Conservation (phyloP, 2,888 invertebrate genomes). For the Brachypalpus laphriformis region DNA sequence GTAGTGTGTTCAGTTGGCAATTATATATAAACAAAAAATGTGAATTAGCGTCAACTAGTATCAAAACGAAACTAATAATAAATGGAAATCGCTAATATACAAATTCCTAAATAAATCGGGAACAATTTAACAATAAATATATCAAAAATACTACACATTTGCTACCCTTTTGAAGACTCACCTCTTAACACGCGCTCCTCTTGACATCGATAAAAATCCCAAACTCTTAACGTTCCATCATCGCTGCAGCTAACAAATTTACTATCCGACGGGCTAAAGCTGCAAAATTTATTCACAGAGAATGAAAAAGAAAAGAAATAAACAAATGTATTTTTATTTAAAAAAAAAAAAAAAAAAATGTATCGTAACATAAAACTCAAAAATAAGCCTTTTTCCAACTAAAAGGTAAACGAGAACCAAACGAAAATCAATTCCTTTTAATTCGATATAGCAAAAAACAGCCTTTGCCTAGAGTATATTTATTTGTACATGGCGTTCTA, state of each 20-base stretch:
- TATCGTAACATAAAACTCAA: conserved; percentile 9
- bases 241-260: conserved; percentile 99
- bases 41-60: too few relatives aligned
- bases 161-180: conserved; percentile 78
- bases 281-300: conserved; percentile 81
- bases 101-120: too few relatives aligned
- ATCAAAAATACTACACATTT: neutral
- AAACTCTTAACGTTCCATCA: conserved; percentile 98
- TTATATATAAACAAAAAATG: too few relatives aligned
- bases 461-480: neutral
- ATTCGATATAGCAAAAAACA: neutral
- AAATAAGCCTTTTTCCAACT: conserved; percentile 17
- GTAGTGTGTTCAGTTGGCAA: too few relatives aligned
- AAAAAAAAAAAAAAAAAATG: conserved; percentile 23
- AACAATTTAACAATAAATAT: neutral
- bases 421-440: neutral
- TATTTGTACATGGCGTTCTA: too few relatives aligned
- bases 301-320: conserved; percentile 74
- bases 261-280: conserved; percentile 99
- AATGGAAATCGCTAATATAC: too few relatives aligned
- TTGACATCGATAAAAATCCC: conserved; percentile 98
- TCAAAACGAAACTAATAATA: too few relatives aligned
- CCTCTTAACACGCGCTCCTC: conserved; percentile 97
- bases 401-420: neutral
- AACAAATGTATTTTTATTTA: conserved; percentile 43